These are phyloP conservation scores for Eutrigla gurnardus DNA, from an alignment of 2,797 vertebrate genomes.

Conservation along the genomic window DNA sequence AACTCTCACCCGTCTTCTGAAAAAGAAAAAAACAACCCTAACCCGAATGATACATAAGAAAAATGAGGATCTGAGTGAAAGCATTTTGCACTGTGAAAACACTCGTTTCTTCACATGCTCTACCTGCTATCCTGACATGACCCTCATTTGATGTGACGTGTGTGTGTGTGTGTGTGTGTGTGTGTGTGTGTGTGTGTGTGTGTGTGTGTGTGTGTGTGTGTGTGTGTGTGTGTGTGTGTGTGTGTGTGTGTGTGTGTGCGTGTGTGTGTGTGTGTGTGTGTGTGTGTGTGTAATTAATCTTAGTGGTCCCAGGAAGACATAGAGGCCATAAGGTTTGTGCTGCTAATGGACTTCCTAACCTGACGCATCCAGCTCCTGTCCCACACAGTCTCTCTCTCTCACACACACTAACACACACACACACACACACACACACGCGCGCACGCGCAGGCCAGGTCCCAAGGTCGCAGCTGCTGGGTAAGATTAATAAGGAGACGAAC, in stretches of 20 bases:
- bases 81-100: background rate
- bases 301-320: too few species aligned
- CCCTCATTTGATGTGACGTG: conserved; percentile 19
- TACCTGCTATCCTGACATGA: conserved; percentile 38
- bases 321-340: too few species aligned
- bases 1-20: background rate
- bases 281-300: background rate
- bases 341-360: too few species aligned
- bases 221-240: background rate
- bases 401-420: conserved; percentile 12
- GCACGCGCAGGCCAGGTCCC: conserved; percentile 12
- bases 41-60: too few species aligned
- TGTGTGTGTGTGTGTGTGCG: background rate
- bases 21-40: too few species aligned
- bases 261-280: background rate
- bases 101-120: background rate
- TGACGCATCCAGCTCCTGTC: too few species aligned
- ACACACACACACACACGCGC: background rate
- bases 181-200: background rate
- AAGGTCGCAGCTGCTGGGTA: conserved; percentile 16
- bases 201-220: background rate
- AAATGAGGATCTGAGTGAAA: background rate
- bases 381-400: background rate
- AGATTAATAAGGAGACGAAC: conserved; percentile 29
- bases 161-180: background rate